Evolutionary conservation across 2,797 vertebrate genomes (phyloP), one percentile per base, ranked within the genome.

Genomic region (Enteromius unitaeniatus): DNA sequence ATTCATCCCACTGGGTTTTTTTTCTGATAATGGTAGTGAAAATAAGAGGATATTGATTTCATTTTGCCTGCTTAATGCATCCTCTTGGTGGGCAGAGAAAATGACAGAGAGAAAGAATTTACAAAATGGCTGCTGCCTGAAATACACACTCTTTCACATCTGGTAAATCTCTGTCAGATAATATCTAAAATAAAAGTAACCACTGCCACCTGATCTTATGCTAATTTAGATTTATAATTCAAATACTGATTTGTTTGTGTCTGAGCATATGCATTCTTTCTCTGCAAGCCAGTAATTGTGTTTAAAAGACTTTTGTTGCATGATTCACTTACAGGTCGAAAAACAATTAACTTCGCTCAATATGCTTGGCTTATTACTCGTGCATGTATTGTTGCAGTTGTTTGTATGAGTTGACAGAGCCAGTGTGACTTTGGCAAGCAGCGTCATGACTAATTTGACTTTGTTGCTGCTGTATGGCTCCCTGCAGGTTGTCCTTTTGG

Each of bases 311-410:
- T 53, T 65, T 19, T 19, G 79, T 60, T 70, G 51, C 15, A 47
- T 83, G 72, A 86, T 72, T 86, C 85, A 87, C 78, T 85, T 79
- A 19, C 47, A 51, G 51, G 84, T 76, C 23, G 60, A 23, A 82
- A 77, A 62, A 88, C 87, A 89, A 86, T 88, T 28, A 84, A 86
- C 77, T 76, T 81, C 83, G 84, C 81, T 67, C 26, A 64, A 77
- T 82, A 26, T 45, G 77, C 42, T 49, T 28, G 21, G 9, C n/a
- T 70, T 13, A 49, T 58, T 80, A 58, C 60, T 37, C 7, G 55
- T 84, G n/a, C 49, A 77, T 65, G 84, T 87, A 84, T 84, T 87
- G 64, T 87, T 58, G 62, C 82, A 82, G 87, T 87, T 89, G 65
- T 89, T 87, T 58, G 76, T 51, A 73, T 78, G 87, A 64, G 76